Evolutionary conservation across 2,113 vertebrate genomes (phyloP).

Genomic region (Silurus asotus): DNA sequence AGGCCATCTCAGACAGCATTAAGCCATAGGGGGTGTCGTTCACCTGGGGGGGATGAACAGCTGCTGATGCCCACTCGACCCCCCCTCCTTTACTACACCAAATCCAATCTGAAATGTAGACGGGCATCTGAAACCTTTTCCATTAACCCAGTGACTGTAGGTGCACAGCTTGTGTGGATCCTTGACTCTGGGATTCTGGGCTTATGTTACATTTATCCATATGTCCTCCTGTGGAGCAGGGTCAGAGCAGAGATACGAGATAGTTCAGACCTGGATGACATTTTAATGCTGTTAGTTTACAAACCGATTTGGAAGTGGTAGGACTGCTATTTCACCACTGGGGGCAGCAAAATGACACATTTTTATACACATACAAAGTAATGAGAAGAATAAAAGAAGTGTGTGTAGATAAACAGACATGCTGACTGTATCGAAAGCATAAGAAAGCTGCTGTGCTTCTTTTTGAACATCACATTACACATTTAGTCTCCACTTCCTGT

Average conservation of each 20-base stretch:
- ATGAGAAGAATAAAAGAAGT: background rate
- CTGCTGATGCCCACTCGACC: slow-evolving; percentile 46
- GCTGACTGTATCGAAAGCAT: no score
- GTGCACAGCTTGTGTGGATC: slow-evolving; percentile 44
- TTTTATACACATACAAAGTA: background rate
- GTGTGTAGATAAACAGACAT: no score
- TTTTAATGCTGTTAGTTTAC: background rate
- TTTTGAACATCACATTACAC: no score
- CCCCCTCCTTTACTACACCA: slow-evolving; percentile 36
- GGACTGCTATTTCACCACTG: background rate
- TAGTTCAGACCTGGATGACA: background rate
- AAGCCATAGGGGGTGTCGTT: slow-evolving; percentile 55
- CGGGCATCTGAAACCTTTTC: slow-evolving; percentile 52
- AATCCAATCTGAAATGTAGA: slow-evolving; percentile 58
- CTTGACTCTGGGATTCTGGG: background rate
- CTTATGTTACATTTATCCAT: slow-evolving; percentile 42
- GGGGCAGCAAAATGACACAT: background rate
- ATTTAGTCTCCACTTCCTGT: no score
- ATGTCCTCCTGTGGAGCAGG: slow-evolving; percentile 26
- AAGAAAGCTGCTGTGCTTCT: no score
- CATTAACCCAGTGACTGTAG: slow-evolving; percentile 43
- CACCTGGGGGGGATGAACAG: slow-evolving; percentile 56
- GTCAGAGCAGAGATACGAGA: background rate
- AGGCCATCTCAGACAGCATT: slow-evolving; percentile 59
- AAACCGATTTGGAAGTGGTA: background rate